Evolutionary conservation across 2,888 invertebrate genomes (phyloP).

Genomic region (Spilosoma lubricipeda): DNA sequence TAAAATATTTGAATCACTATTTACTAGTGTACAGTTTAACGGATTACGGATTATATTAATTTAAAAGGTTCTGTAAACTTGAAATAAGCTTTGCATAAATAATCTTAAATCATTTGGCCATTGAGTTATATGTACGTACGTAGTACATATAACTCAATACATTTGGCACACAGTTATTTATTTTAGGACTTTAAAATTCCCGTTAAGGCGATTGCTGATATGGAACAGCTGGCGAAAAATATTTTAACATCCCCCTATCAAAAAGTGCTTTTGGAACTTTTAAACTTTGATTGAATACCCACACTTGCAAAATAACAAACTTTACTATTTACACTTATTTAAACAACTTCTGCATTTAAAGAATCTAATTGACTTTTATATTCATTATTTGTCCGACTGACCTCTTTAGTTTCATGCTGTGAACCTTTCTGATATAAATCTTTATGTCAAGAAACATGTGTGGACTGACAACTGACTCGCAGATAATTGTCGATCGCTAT

Average conservation of each 20-base stretch:
- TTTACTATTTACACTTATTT: conserved; percentile 26
- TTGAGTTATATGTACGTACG: too few species aligned
- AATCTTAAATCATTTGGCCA: too few species aligned
- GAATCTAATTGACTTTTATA: conserved; percentile 52
- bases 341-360: conserved; percentile 43
- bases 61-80: neutral
- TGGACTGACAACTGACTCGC: conserved; percentile 60
- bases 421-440: conserved; percentile 65
- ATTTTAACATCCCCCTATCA: too few species aligned
- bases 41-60: too few species aligned
- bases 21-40: too few species aligned
- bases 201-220: neutral
- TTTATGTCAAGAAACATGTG: conserved; percentile 60
- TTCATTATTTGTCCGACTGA: conserved; percentile 54
- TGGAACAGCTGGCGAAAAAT: neutral
- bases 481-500: conserved; percentile 79
- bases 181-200: neutral
- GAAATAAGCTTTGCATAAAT: neutral
- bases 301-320: neutral
- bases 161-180: neutral
- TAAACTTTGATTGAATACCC: neutral
- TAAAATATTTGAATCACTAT: too few species aligned
- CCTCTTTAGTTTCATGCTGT: conserved; percentile 54
- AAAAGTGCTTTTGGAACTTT: neutral
- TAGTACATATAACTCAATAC: too few species aligned